These are phyloP conservation scores for Furcula furcula DNA, from an alignment of 2,888 invertebrate species.

Conservation along the genomic window DNA sequence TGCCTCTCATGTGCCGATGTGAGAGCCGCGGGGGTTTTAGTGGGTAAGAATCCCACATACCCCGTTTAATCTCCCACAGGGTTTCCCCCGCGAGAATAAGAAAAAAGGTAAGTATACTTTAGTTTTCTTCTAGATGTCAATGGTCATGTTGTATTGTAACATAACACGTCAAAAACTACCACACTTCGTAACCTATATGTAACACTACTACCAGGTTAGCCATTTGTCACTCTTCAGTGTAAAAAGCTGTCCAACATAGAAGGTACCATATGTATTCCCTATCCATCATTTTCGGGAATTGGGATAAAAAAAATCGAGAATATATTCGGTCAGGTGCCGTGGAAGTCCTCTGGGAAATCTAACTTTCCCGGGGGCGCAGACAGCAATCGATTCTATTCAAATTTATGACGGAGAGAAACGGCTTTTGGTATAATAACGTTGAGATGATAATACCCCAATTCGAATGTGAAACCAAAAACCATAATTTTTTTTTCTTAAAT, in stretches of 20 bases:
- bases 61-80: too few species aligned
- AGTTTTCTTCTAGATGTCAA: too few species aligned
- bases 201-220: background rate
- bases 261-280: conserved; percentile 19
- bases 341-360: conserved; percentile 78
- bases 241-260: conserved; percentile 19
- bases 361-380: conserved; percentile 80
- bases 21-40: too few species aligned
- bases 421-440: conserved; percentile 41
- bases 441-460: conserved; percentile 44
- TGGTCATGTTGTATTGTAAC: too few species aligned
- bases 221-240: conserved; percentile 11
- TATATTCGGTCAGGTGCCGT: conserved; percentile 81
- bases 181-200: too few species aligned
- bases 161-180: too few species aligned
- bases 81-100: too few species aligned
- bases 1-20: too few species aligned
- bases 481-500: too few species aligned
- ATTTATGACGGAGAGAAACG: conserved; percentile 80
- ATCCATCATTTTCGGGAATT: conserved; percentile 45
- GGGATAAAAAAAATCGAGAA: conserved; percentile 62
- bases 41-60: too few species aligned
- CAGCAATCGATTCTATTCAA: conserved; percentile 82
- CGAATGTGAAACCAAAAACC: background rate
- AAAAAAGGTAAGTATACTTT: too few species aligned